Evolutionary conservation across 2,113 vertebrate genomes (phyloP).

Genomic region (Tetraodon nigroviridis): DNA sequence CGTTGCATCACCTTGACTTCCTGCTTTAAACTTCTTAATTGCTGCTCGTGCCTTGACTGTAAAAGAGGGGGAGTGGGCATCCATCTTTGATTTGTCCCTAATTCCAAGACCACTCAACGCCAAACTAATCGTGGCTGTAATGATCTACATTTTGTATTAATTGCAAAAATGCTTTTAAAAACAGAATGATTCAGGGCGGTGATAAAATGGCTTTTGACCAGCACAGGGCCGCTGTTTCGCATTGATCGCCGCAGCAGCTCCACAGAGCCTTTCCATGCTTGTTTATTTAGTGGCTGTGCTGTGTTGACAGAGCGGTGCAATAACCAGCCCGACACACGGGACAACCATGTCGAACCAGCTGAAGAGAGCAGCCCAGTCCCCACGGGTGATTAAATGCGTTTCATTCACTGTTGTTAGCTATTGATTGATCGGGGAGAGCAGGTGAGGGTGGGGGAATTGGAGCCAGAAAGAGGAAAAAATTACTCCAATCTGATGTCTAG

Average conservation of each 20-base stretch:
- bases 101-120: constrained; percentile 2
- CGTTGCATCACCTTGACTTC: constrained; percentile 48
- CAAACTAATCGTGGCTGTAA: neutral
- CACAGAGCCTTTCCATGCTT: constrained; percentile 44
- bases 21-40: constrained; percentile 36
- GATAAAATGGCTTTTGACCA: constrained; percentile 46
- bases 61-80: constrained; percentile 13
- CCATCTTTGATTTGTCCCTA: constrained; percentile 3
- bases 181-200: constrained; percentile 9
- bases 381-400: constrained; percentile 30
- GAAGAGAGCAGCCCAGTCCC: constrained; percentile 13
- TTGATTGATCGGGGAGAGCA: constrained; percentile 6
- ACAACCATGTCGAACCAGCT: constrained; percentile 33
- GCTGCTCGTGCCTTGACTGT: constrained; percentile 27
- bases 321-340: constrained; percentile 27
- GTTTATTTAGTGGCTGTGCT: constrained; percentile 45
- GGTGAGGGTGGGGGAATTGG: neutral
- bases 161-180: constrained; percentile 2
- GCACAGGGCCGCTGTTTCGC: constrained; percentile 23
- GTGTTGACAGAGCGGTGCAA: constrained; percentile 52
- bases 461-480: neutral
- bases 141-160: neutral
- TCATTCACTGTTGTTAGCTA: constrained; percentile 25
- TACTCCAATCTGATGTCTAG: neutral
- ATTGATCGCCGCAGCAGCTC: constrained; percentile 37